Base-by-base conservation (phyloP, 2,888 invertebrate genomes). In the Harpalus rubripes region DNA sequence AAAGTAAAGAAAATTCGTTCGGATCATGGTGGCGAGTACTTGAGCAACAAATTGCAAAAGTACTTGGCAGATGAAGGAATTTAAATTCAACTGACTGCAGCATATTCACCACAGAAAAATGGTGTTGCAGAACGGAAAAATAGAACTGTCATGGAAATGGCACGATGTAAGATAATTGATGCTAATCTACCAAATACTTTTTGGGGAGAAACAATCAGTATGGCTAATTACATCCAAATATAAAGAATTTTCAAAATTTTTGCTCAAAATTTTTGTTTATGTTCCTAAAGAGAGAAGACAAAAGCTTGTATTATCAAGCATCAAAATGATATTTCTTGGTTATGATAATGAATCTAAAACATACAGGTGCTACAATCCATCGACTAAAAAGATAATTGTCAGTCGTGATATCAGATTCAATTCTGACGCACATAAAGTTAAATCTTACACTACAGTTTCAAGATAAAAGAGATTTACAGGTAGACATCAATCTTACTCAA, bases 1-100 rank as follows among this genome's bases (percentile, higher is more conserved):
- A 88, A 87, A 65, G 85, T 85, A 44, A 87, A 86, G 41, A 63
- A 81, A 12, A 58, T 88, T 2, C 85, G 87, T 22, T 86, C 87
- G 7, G 87, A 88, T 84, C 78, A 85, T 63, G 88, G 88, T 3
- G 86, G 87, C 6, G 88, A 89, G 83, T 90, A 88, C 68, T 39
- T 86, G 3, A 86, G 87, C 65, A 85, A 86, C 7, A 81, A 80
- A 16, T 63, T 88, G 5, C 78, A 83, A 5, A 7, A 85, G 0
- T 87, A 85, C 78, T 86, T 88, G 3, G 86, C 85, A 12, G 59
- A 84, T 7, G 84, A 88, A 81, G 89, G 89, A 0, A 89, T 89
- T 39, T 56, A 86, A 39, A 32, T 68, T 7, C 85, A 87, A 56
- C 65, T 68, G 0, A 87, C 86, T 6, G 87, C 86, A 65, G 81